phyloP scores from a whole-genome alignment of 2,888 invertebrate species.

The Hirtodrosophila confusa region DNA sequence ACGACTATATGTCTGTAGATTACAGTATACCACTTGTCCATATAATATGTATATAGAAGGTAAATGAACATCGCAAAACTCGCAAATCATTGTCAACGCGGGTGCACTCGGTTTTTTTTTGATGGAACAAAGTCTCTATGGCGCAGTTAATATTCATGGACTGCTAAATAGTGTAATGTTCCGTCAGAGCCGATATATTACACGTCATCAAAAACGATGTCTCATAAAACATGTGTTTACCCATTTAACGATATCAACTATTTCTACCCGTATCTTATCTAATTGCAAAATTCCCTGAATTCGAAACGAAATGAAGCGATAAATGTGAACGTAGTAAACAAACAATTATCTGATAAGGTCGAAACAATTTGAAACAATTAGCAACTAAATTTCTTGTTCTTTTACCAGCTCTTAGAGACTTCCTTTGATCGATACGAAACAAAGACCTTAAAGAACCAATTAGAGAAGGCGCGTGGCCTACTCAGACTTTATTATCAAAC shows the following conservation, averaged over 20 bases:
- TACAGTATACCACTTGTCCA: constrained; percentile 13
- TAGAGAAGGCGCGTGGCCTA: constrained; percentile 23
- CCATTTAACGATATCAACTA: constrained; percentile 4
- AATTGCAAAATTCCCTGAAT: constrained; percentile 15
- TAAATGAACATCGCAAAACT: constrained; percentile 20
- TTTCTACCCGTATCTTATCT: constrained; percentile 24
- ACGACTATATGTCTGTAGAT: constrained; percentile 34
- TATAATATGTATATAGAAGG: constrained; percentile 36
- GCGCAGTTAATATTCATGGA: constrained; percentile 14
- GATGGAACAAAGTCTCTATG: constrained; percentile 10
- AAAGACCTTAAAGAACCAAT: constrained; percentile 20
- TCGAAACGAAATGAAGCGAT: constrained; percentile 15
- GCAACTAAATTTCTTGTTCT: constrained; percentile 12
- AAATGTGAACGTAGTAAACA: constrained; percentile 60
- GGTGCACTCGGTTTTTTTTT: constrained; percentile 25
- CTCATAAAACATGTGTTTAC: constrained; percentile 32
- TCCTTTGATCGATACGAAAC: constrained; percentile 32
- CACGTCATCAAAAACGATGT: constrained; percentile 36
- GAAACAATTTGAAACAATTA: constrained; percentile 37
- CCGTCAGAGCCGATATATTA: constrained; percentile 9
- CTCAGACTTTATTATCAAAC: constrained; percentile 10
- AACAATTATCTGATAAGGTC: constrained; percentile 70
- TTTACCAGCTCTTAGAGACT: neutral
- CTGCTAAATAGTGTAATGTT: constrained; percentile 3
- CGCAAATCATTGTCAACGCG: constrained; percentile 24